phyloP scores from a whole-genome alignment of 1,140 invertebrate species.

The Telenomus remus region DNA sequence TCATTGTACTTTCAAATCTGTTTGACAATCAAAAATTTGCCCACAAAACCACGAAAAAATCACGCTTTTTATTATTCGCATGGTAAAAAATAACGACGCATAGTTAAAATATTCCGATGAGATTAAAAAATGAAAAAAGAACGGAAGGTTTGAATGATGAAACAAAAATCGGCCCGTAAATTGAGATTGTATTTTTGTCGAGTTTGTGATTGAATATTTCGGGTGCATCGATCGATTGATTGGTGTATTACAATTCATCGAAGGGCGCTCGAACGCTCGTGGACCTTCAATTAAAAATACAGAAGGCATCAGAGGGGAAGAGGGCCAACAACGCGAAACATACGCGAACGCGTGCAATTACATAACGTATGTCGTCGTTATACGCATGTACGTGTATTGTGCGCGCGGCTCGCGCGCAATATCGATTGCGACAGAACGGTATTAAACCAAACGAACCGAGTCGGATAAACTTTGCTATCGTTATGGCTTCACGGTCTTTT shows the following conservation, averaged over 20 bases:
- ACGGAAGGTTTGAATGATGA: no score
- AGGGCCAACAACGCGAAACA: conserved; percentile 14
- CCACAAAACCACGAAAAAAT: no score
- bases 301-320: not conserved
- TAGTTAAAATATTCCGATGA: no score
- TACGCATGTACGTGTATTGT: conserved; percentile 59
- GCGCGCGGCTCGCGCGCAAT: conserved; percentile 52
- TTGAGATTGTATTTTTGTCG: not conserved
- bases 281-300: conserved; percentile 26
- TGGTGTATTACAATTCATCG: conserved; percentile 18
- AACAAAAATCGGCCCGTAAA: no score
- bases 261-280: not conserved
- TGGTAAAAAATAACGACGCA: no score
- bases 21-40: no score
- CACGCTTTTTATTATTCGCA: no score
- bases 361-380: conserved; percentile 52
- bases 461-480: conserved; percentile 61
- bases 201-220: not conserved
- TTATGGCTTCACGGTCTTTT: conserved; percentile 56
- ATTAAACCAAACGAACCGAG: conserved; percentile 50
- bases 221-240: conserved; percentile 10
- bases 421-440: conserved; percentile 61
- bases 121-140: no score
- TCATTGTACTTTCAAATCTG: no score
- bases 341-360: conserved; percentile 45